Percentiles rank a stretch among this genome's conserved stretches.
These are phyloP conservation scores for Agapornis roseicollis DNA, from an alignment of 2,113 vertebrate genomes.

Conservation along the genomic window DNA sequence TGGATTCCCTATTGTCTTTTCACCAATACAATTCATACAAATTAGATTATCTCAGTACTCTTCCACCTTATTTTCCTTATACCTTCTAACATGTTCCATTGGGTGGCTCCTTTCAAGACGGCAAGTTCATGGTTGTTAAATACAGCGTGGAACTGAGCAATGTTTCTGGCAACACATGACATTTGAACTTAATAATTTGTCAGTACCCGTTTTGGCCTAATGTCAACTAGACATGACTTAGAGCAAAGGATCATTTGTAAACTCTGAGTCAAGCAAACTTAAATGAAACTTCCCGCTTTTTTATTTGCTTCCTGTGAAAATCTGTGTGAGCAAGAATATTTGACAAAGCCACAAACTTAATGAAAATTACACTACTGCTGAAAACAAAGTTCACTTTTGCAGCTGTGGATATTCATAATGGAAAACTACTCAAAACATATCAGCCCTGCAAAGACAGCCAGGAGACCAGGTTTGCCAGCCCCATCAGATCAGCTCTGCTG, in stretches of 20 bases:
- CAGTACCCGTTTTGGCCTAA: neutral
- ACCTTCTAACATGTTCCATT: neutral
- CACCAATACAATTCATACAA: neutral
- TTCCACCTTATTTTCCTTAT: neutral
- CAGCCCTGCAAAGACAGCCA: fast-evolving
- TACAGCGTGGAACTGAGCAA: neutral
- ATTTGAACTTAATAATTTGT: neutral
- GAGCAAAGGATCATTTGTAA: neutral
- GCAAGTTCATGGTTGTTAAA: neutral
- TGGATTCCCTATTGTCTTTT: neutral
- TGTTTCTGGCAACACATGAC: neutral
- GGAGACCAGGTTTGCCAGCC: neutral
- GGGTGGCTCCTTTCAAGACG: neutral
- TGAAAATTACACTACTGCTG: neutral
- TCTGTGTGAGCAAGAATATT: neutral
- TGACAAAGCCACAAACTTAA: neutral
- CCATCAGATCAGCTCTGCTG: neutral
- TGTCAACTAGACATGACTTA: neutral
- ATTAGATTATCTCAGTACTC: neutral
- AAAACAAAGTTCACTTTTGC: neutral
- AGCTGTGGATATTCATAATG: neutral
- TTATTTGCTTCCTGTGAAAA: neutral
- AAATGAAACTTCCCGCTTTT: neutral
- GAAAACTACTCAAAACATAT: neutral
- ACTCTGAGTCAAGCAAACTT: neutral